phyloP scores from a whole-genome alignment of 2,113 vertebrate genomes.

The Carettochelys insculpta region DNA sequence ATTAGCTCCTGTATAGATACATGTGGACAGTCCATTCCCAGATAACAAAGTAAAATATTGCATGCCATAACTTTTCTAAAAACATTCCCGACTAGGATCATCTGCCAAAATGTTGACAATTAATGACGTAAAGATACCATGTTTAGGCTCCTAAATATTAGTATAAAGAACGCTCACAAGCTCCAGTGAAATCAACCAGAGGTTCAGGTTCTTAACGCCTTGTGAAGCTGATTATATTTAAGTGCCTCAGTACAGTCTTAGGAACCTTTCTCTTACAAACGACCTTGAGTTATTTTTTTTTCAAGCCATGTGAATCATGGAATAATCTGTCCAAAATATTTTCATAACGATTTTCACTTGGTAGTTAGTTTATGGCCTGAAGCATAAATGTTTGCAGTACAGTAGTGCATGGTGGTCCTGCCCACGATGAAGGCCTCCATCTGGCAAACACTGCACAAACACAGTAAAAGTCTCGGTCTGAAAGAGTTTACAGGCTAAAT shows the following conservation, averaged over 20 bases:
- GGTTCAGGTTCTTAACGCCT: no score
- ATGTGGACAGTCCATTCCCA: neutral
- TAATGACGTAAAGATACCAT: no score
- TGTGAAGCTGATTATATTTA: no score
- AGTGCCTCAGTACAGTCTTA: no score
- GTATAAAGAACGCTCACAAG: no score
- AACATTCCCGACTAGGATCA: neutral
- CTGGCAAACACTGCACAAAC: neutral
- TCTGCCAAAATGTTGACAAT: no score
- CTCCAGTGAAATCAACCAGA: no score
- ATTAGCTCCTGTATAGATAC: rapidly evolving
- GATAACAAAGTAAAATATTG: neutral
- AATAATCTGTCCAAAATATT: neutral
- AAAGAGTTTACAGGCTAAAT: rapidly evolving
- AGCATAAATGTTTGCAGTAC: neutral
- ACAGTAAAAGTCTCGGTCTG: neutral
- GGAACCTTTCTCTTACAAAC: no score
- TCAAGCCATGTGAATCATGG: neutral
- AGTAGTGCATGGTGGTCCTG: neutral
- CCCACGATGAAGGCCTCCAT: neutral
- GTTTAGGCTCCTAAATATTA: no score
- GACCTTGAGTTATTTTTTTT: neutral
- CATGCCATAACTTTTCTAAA: neutral
- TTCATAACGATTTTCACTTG: neutral
- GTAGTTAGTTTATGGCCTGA: neutral